These are phyloP conservation scores for Daboia siamensis DNA, from an alignment of 2,113 vertebrate species.

Conservation along the genomic window DNA sequence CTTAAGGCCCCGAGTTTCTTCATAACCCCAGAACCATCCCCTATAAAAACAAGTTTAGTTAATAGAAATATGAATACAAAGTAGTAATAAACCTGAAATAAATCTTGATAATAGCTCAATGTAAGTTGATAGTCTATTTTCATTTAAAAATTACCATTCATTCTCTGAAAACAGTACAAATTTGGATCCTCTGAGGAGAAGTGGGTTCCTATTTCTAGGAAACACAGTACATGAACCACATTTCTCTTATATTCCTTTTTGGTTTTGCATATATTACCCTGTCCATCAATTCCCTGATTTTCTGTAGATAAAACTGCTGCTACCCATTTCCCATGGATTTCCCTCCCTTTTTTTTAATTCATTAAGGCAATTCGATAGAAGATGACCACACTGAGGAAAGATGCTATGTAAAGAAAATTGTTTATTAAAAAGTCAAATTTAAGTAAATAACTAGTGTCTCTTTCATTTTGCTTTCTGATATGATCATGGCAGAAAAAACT, in stretches of 20 bases:
- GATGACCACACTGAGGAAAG: not conserved
- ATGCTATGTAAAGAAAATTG: not conserved
- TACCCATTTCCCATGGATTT: not conserved
- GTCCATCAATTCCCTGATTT: not conserved
- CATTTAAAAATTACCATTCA: not conserved
- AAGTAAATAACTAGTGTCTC: not conserved
- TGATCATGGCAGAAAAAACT: not conserved
- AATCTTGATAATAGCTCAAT: not conserved
- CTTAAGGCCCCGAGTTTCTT: conserved; percentile 86
- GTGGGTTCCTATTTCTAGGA: not conserved
- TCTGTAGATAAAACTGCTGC: not conserved
- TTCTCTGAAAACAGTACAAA: not conserved
- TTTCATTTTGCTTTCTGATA: not conserved
- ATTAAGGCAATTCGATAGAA: not conserved
- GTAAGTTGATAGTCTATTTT: not conserved
- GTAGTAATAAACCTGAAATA: not conserved
- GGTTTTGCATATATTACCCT: not conserved
- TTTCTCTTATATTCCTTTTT: not conserved
- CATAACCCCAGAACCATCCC: conserved; percentile 97
- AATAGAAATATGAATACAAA: not conserved
- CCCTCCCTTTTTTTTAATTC: not conserved
- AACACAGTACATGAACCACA: not conserved
- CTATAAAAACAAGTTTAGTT: conserved; percentile 64
- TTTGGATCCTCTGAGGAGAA: not conserved
- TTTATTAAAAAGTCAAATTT: not conserved